These are phyloP conservation scores for human (Homo sapiens) DNA, from an alignment of 2,113 vertebrate genomes.

Conservation along the genomic window DNA sequence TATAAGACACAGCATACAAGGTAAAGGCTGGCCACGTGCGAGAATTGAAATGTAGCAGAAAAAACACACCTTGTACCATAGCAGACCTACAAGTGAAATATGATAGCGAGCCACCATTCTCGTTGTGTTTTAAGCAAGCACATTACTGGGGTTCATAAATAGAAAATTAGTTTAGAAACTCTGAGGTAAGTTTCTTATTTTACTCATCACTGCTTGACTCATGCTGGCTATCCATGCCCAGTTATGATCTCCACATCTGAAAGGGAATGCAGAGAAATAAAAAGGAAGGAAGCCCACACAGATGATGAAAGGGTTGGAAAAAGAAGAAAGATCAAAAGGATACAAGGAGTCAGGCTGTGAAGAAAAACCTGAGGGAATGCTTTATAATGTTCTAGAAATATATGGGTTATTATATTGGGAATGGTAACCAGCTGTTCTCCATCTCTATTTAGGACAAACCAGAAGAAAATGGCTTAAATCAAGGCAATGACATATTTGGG, in stretches of 20 bases:
- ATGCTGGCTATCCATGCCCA: background rate
- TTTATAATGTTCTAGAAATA: conserved; percentile 47
- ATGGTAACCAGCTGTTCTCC: conserved; percentile 42
- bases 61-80: background rate
- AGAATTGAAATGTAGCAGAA: background rate
- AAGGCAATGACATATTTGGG: conserved; percentile 1
- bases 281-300: background rate
- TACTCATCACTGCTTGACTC: background rate
- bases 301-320: conserved; percentile 37
- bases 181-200: conserved; percentile 60
- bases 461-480: conserved; percentile 7
- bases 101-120: background rate
- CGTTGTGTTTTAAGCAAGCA: conserved; percentile 4
- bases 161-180: conserved; percentile 61
- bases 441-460: conserved; percentile 47
- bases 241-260: conserved; percentile 9
- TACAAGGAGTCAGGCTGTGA: background rate
- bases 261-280: background rate
- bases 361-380: background rate
- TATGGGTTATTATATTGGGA: background rate
- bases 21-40: background rate
- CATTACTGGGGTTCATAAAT: conserved; percentile 43
- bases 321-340: conserved; percentile 35
- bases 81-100: background rate
- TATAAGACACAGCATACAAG: background rate